These are phyloP conservation scores for Psilopogon haemacephalus DNA, from an alignment of 2,113 vertebrate genomes.

Conservation along the genomic window DNA sequence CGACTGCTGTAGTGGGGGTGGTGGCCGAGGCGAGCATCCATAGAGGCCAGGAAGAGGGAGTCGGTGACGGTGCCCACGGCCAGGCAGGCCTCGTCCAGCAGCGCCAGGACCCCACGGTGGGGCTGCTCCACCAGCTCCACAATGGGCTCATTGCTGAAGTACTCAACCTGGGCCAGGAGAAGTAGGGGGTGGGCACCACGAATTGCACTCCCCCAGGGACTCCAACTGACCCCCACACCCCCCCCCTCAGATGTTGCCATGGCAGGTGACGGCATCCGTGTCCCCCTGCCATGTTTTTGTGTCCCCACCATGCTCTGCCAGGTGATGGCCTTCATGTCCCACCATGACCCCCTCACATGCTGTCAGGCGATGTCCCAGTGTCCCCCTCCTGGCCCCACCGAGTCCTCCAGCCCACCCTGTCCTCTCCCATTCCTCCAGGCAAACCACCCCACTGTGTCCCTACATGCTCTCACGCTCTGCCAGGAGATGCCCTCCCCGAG, in stretches of 20 bases:
- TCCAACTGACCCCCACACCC: background rate
- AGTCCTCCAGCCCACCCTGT: background rate
- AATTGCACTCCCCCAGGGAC: too few species aligned
- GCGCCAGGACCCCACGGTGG: constrained; percentile 86
- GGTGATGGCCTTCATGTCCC: background rate
- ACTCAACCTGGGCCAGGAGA: constrained; percentile 79
- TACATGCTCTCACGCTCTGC: background rate
- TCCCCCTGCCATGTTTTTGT: background rate
- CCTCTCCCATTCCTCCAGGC: background rate
- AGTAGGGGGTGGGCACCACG: background rate
- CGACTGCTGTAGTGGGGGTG: constrained; percentile 91
- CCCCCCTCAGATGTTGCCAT: background rate
- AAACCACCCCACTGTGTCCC: background rate
- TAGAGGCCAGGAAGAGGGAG: constrained; percentile 84
- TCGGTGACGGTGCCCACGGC: constrained; percentile 85
- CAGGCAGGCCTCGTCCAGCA: constrained; percentile 91
- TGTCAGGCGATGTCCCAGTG: background rate
- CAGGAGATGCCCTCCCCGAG: background rate
- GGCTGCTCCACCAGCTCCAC: constrained; percentile 91
- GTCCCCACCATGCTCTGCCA: too few species aligned
- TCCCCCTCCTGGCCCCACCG: background rate
- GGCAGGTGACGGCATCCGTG: background rate
- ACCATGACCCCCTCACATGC: background rate
- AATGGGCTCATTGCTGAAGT: constrained; percentile 93
- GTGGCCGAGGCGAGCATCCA: constrained; percentile 84